Percentiles rank a stretch among this genome's conserved stretches.
These are phyloP conservation scores for Onchidella celtica DNA, from an alignment of 2,888 invertebrate genomes.

Conservation along the genomic window DNA sequence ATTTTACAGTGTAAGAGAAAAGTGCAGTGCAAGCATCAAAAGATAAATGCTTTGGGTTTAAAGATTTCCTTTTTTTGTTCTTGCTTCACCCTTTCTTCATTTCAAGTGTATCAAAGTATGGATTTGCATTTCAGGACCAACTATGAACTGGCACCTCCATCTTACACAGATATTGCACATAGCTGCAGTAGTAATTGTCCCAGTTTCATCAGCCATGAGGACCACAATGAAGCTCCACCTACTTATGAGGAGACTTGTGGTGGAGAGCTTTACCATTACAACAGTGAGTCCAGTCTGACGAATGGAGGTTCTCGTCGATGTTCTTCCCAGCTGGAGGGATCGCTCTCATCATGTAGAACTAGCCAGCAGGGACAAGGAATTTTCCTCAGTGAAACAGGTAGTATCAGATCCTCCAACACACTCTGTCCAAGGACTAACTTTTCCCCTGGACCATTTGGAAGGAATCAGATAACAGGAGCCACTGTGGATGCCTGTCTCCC, in stretches of 20 bases:
- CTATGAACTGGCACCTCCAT: conserved; percentile 59
- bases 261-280: conserved; percentile 23
- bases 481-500: background rate
- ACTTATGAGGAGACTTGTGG: conserved; percentile 58
- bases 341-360: conserved; percentile 1
- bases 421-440: conserved; percentile 27
- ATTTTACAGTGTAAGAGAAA: too few species aligned
- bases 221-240: conserved; percentile 57
- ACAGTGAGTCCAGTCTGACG: conserved; percentile 38
- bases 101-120: too few species aligned
- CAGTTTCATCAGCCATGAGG: conserved; percentile 43
- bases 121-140: conserved; percentile 20
- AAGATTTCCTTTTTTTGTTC: too few species aligned
- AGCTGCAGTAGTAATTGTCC: conserved; percentile 51
- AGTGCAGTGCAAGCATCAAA: too few species aligned
- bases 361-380: background rate
- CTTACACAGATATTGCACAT: conserved; percentile 59
- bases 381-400: background rate
- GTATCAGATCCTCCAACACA: background rate
- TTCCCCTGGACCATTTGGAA: background rate
- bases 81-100: too few species aligned
- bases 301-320: background rate
- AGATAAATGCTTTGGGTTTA: too few species aligned
- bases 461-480: background rate
- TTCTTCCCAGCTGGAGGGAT: conserved; percentile 5